These are phyloP conservation scores for Nasua narica DNA, from an alignment of 2,797 vertebrate genomes.

Conservation along the genomic window DNA sequence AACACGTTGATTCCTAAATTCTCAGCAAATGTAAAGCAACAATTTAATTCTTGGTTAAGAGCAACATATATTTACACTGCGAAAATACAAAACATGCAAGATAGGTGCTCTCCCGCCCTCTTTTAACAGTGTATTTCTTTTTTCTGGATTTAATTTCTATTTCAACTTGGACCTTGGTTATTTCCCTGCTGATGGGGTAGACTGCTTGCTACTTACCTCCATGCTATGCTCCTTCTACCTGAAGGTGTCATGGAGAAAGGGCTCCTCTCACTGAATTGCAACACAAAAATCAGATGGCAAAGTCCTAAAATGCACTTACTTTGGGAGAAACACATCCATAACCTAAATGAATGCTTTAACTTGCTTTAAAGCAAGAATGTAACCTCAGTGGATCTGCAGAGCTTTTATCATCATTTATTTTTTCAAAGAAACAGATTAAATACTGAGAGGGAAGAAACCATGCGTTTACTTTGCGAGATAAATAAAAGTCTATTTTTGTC, in stretches of 20 bases:
- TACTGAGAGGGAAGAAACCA: conserved; percentile 32
- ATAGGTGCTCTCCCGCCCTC: background rate
- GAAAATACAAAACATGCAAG: background rate
- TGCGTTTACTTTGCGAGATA: conserved; percentile 61
- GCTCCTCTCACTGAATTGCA: conserved; percentile 35
- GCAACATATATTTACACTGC: background rate
- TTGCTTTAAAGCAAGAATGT: background rate
- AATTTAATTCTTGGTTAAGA: conserved; percentile 19
- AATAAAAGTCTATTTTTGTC: conserved; percentile 70
- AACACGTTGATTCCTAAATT: background rate
- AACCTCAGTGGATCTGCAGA: conserved; percentile 41
- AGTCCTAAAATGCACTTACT: conserved; percentile 74
- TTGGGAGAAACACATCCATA: conserved; percentile 66
- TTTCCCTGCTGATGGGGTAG: background rate
- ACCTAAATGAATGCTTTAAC: conserved; percentile 54
- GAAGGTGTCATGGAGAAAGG: conserved; percentile 5
- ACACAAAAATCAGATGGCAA: conserved; percentile 42
- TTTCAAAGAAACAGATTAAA: conserved; percentile 62
- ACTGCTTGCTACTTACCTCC: background rate
- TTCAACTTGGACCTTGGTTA: background rate
- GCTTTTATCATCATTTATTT: conserved; percentile 60
- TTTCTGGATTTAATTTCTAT: background rate
- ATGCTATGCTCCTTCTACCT: conserved; percentile 11
- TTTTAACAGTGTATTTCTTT: background rate
- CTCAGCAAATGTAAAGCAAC: background rate